Evolutionary conservation across 2,888 invertebrate genomes (phyloP), one percentile per base, ranked within the genome.

Genomic region (Uloborus plumipes): DNA sequence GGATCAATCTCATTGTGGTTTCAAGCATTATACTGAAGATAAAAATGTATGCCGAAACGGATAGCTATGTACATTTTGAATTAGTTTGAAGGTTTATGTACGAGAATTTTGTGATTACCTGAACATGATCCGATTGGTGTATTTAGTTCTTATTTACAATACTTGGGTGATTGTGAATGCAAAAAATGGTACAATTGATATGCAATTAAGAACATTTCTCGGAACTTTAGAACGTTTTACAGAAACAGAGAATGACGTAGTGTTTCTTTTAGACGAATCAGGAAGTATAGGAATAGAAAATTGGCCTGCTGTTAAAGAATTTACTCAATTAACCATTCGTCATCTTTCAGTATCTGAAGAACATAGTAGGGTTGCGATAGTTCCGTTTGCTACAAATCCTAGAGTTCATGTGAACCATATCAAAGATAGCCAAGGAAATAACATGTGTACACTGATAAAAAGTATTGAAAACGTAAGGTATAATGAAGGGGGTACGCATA

Each of bases 251-350:
- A 84, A 78, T 58, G 84, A 78, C 2, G 70, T 84, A 1, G 78
- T 84, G 14, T 77, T 84, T 50, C 59, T 84, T 6, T 31, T 78
- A 64, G 84, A 84, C 49, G 84, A 84, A 55, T 84, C 84, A 14
- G 84, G 84, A n/a, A 84, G 84, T 50, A 78, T 84, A 11, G 74
- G 70, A 22, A 62, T 61, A 0, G 47, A 39, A 14, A 74, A 39
- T 1, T 84, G 67, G 31, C 39, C 51, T 49, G n/a, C 65, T 31
- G 84, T 78, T n/a, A 84, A 72, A 62, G 22, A 47, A 22, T 84
- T 84, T 20, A 66, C 77, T 2, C 31, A 84, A 22, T 47, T 84
- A 51, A 61, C 50, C 14, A 65, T 53, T 31, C 74, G 76, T n/a
- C 51, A n/a, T 2, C 58, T 84, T 31, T 59, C 74, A n/a, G 74